Evolutionary conservation across 2,888 invertebrate species (phyloP), one percentile per base, ranked within the genome.

Genomic region (Brachynemurus nebulosus): DNA sequence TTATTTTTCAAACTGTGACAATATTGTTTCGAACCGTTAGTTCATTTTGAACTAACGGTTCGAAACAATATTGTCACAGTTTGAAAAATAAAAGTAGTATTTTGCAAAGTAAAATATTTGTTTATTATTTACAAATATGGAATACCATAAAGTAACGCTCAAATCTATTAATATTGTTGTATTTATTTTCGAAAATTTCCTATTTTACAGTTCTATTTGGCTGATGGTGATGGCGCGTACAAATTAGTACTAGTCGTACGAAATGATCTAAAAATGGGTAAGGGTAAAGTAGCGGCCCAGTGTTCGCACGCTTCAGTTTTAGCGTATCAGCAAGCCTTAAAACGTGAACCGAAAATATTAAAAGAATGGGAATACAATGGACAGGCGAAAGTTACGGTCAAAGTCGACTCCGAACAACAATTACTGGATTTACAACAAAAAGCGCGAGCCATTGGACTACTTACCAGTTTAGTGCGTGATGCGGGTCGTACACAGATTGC

Each of bases 401-500:
- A 83, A 66, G 74, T 78, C 14, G 88, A 91, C 25, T 79, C 76
- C 19, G 81, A 90, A 61, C 70, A 74, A 40, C 79, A 80, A 55
- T 66, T 95, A 52, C 64, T 78, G 51, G 68, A 75, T 49, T 67
- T 95, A 42, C 72, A 76, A 33, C 71, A 71, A 42, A 69, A 75
- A 48, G 92, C 93, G 0, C 77, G 73, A 53, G 66, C 73, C 21
- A 59, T 72, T 47, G 82, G 85, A 21, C 66, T 95, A 1, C 67
- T 82, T 27, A 76, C 80, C 9, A 80, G 81, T 48, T 59, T 89
- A 20, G 80, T 96, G 48, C 70, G 78, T 50, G 95, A 96, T 67
- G 95, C 95, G 4, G 96, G 96, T 2, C 78, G 88, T 52, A 96
- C 95, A 5, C 93, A 96, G 67, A 84, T 96, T 49, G 81, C 82